Conservation (phyloP, 2,888 invertebrate species). For the Drosophila bunnanda region DNA sequence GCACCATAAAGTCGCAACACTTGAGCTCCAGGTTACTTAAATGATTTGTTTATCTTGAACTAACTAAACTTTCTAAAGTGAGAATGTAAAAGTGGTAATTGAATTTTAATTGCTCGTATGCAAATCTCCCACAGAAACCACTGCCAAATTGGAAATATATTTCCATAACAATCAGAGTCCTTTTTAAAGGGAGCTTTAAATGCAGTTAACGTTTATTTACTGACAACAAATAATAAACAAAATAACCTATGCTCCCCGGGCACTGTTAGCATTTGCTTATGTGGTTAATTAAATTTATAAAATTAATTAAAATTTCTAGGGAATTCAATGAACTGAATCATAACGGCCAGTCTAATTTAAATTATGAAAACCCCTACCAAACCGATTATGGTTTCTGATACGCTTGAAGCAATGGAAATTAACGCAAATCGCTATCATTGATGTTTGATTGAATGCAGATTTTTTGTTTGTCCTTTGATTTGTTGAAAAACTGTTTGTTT, state of each 20-base stretch:
- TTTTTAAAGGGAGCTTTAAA: slow-evolving; percentile 8
- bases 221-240: background rate
- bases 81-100: slow-evolving; percentile 34
- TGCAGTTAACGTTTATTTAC: background rate
- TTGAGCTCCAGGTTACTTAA: background rate
- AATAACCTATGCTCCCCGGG: too few relatives aligned
- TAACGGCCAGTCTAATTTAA: background rate
- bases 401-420: slow-evolving; percentile 4
- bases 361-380: background rate
- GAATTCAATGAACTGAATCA: slow-evolving; percentile 11
- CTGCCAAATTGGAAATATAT: slow-evolving; percentile 14
- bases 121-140: slow-evolving; percentile 27
- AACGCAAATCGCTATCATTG: slow-evolving; percentile 4
- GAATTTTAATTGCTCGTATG: slow-evolving; percentile 37
- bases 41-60: slow-evolving; percentile 12
- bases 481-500: background rate
- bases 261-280: background rate
- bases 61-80: slow-evolving; percentile 18
- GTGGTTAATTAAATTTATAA: slow-evolving; percentile 18
- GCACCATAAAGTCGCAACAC: background rate
- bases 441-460: slow-evolving; percentile 4
- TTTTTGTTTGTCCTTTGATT: background rate
- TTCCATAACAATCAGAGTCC: slow-evolving; percentile 23
- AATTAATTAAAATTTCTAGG: background rate
- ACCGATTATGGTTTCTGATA: background rate